A percentile compares a stretch with the other conserved stretches of the same genome.
phyloP scores from a whole-genome alignment of 2,797 vertebrate species.

The Buphagus erythrorhynchus region DNA sequence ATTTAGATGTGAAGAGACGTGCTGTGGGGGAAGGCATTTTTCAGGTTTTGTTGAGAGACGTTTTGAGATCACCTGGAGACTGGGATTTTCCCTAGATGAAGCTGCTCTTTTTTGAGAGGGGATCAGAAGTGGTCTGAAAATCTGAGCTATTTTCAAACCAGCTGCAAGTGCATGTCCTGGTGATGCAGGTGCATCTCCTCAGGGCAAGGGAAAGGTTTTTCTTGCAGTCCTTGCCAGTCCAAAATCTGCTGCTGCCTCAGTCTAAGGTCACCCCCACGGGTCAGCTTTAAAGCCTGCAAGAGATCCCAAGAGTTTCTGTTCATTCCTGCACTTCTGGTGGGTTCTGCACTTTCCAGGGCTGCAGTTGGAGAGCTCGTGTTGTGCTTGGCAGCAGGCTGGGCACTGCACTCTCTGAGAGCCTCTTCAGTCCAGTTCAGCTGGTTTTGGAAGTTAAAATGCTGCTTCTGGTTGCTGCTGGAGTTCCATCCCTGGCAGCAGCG shows the following conservation, averaged over 20 bases:
- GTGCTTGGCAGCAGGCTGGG: background rate
- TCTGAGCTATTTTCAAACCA: background rate
- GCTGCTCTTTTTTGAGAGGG: no score
- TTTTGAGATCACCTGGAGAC: slow-evolving; percentile 40
- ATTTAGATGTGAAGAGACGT: slow-evolving; percentile 1
- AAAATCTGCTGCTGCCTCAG: background rate
- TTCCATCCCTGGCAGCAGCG: background rate
- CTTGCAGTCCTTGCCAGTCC: background rate
- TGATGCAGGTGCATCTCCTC: background rate
- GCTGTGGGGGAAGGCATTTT: background rate
- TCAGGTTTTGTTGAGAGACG: background rate
- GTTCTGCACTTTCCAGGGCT: background rate
- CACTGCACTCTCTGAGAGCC: background rate
- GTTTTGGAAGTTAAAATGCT: background rate
- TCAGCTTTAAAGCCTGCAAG: background rate
- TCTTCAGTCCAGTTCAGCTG: background rate
- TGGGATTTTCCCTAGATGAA: background rate
- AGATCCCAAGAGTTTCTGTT: background rate
- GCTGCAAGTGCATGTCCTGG: background rate
- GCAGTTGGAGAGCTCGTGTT: background rate
- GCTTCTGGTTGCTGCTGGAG: background rate
- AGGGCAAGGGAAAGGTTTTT: background rate
- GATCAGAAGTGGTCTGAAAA: background rate
- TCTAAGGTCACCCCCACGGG: accelerated
- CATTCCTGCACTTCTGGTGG: background rate